Conservation (phyloP, 2,113 vertebrate genomes). For the Formicarius rufipectus region DNA sequence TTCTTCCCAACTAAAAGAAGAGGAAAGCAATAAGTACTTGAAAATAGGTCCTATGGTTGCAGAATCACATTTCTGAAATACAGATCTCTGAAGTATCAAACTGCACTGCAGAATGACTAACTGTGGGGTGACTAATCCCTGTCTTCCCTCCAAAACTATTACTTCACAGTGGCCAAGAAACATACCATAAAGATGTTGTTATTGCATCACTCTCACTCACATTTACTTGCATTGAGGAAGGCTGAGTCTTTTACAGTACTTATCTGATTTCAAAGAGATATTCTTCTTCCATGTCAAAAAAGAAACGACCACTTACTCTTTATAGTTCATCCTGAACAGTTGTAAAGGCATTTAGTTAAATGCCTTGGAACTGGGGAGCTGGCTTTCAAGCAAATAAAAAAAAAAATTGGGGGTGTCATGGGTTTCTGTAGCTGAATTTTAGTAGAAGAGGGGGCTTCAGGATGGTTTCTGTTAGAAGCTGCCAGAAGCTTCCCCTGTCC, state of each 20-base stretch:
- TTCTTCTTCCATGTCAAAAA: neutral
- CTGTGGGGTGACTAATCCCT: conserved; percentile 56
- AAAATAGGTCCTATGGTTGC: neutral
- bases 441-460: too few species aligned
- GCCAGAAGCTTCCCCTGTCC: too few species aligned
- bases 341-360: neutral
- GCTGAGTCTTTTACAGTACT: neutral
- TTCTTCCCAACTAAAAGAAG: neutral
- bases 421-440: too few species aligned
- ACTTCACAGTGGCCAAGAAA: conserved; percentile 39
- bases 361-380: neutral
- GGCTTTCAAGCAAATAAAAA: neutral
- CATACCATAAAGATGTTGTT: conserved; percentile 44
- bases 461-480: too few species aligned
- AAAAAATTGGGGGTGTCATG: too few species aligned
- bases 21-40: conserved; percentile 8
- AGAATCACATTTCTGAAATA: conserved; percentile 37
- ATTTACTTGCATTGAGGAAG: conserved; percentile 31
- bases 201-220: conserved; percentile 34
- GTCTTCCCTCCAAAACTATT: conserved; percentile 40
- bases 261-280: neutral
- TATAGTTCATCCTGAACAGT: neutral
- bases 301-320: neutral
- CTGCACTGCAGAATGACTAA: conserved; percentile 43
- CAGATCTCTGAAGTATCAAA: conserved; percentile 17